Evolutionary conservation across 1,140 invertebrate genomes (phyloP), one percentile per base, ranked within the genome.

Genomic region (Drosophila sp.): DNA sequence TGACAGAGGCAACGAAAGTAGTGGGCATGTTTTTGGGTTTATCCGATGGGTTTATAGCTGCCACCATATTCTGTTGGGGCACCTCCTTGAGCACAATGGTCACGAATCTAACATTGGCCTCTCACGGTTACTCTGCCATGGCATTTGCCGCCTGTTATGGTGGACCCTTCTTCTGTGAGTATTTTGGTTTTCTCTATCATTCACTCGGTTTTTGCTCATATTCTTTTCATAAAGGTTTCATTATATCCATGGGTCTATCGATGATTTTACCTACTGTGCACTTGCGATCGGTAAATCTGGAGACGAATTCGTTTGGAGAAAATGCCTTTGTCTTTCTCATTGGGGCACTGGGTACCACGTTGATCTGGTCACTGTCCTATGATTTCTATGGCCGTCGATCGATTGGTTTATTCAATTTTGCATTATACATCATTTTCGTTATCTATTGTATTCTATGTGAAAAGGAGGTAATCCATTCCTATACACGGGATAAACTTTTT

Each of bases 321-420:
- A 50, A 50, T 50, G 44, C 44, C 11, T 50, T 23, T 27, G 8
- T 50, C 23, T 50, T 50, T 50, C 23, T 50, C 2, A 50, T 50
- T 50, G 44, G 44, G 1, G 25, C 44, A 0, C 25, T 50, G 6
- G 0, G 2, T 1, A 50, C 7, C 7, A 50, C 44, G 2, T 50
- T 50, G 44, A 50, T 50, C 7, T 50, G 44, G 44, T 50, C 44
- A 1, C 27, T 50, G 2, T 50, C 44, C 2, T 50, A 50, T 27
- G 44, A 50, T 50, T 50, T 50, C 8, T 50, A 50, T 50, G 44
- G 23, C 2, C 44, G 44, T 27, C 44, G 44, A 10, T 50, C 44
- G 23, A 50, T 50, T 27, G 44, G 44, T 50, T 3, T 50, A n/a
- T 50, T 50, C 10, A 50, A 50, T 50, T 50, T 50, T 50, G 44